These are phyloP conservation scores for Enteromius viviparus DNA, from an alignment of 2,797 vertebrate genomes.

Conservation along the genomic window DNA sequence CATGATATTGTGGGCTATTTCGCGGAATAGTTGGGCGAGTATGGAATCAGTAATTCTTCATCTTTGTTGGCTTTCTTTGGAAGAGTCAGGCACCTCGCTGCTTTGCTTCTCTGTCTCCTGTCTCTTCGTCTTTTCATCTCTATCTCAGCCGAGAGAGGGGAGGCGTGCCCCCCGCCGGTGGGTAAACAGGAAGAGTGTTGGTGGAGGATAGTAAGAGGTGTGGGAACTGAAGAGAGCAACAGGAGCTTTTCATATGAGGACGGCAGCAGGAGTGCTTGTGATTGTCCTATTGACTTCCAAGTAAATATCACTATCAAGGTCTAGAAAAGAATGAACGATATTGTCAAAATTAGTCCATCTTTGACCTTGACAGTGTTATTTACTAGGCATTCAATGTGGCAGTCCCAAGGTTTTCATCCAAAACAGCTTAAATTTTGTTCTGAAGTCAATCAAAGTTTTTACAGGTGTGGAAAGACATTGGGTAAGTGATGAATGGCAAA, in stretches of 20 bases:
- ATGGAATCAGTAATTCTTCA: conserved; percentile 18
- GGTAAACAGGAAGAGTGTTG: conserved; percentile 25
- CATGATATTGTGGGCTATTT: conserved; percentile 18
- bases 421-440: too few relatives aligned
- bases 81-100: conserved; percentile 9
- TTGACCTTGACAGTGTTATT: too few relatives aligned
- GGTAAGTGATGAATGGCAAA: too few relatives aligned
- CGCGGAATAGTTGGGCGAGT: background rate
- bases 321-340: too few relatives aligned
- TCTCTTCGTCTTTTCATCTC: background rate
- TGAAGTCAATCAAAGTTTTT: too few relatives aligned
- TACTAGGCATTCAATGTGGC: too few relatives aligned
- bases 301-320: too few relatives aligned
- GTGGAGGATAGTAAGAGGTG: conserved; percentile 25
- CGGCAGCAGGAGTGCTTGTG: background rate
- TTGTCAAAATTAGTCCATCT: too few relatives aligned
- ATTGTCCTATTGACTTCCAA: too few relatives aligned
- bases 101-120: conserved; percentile 30
- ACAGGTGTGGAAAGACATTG: too few relatives aligned
- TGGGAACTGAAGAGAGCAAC: conserved; percentile 16
- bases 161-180: conserved; percentile 14
- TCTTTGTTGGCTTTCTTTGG: conserved; percentile 28
- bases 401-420: too few relatives aligned
- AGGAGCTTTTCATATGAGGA: conserved; percentile 8
- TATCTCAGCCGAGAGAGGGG: conserved; percentile 5